Base-by-base conservation (phyloP, 2,888 invertebrate species). In the Drosophila rubida region DNA sequence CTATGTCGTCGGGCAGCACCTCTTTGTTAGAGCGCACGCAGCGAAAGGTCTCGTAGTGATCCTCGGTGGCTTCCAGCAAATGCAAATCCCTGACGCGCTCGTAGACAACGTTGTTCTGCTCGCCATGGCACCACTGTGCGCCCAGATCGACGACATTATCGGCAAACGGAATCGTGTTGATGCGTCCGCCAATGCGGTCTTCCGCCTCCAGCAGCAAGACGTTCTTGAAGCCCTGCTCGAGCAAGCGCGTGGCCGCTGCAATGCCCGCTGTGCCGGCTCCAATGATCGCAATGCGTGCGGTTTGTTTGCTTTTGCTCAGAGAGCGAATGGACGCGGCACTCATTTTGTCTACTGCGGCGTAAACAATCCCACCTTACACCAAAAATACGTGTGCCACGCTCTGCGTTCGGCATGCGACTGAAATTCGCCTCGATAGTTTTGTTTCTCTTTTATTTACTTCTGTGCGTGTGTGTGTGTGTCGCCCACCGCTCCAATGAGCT, bases 111-210 rank as follows among this genome's bases (percentile, higher is more conserved):
- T 95, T 94, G 46, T 92, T 93, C 87, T 93, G 92, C 88, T 95
- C 95, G 0, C 96, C 91, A 45, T 91, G 91, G 49, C 91, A 95
- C 96, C 96, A 96, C 76, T 96, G 96, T 45, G 95, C 96, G 0
- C 96, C 96, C 50, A 96, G 85, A 88, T 96, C 96, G 4, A 96
- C 92, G 4, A 93, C 91, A 69, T 93, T 93, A 0, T 93, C 93
- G 1, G 93, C 94, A 72, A 93, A 94, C 0, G 92, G 91, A 2
- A 93, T 91, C 0, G 93, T 93, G 50, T 92, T 79, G 16, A 95
- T 92, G 60, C 95, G 92, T 0, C 95, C 95, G 0, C 95, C 95
- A 53, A 95, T 93, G 32, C 94, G 93, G 71, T 93, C 91, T 72
- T 93, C 94, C 0, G 94, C 94, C 88, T 95, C 95, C 42, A 95